These are phyloP conservation scores for Temnothorax curvispinosus DNA, from an alignment of 1,140 invertebrate genomes.

Conservation along the genomic window DNA sequence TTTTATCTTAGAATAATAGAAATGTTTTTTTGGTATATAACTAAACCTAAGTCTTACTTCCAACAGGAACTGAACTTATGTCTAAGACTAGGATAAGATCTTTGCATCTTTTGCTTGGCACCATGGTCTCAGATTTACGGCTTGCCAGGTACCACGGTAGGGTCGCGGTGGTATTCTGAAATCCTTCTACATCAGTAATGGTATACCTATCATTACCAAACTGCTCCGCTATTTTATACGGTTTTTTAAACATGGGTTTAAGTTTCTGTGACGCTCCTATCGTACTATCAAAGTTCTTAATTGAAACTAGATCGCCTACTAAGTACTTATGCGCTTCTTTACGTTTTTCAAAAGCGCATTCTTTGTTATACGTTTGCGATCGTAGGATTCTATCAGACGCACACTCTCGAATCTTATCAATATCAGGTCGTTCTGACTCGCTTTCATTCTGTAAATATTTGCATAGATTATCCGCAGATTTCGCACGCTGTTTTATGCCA, in stretches of 20 bases:
- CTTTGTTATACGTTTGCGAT: background rate
- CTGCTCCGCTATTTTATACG: background rate
- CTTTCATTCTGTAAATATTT: background rate
- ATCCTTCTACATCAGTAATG: too few species aligned
- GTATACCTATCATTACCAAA: too few species aligned
- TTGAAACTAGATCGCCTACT: background rate
- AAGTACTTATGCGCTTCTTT: background rate
- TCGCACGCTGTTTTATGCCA: background rate
- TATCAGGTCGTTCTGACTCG: background rate
- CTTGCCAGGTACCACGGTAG: too few species aligned
- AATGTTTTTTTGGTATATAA: background rate
- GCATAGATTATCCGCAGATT: background rate
- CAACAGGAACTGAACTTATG: too few species aligned
- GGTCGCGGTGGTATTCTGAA: too few species aligned
- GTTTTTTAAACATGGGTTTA: background rate
- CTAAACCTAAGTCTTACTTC: too few species aligned
- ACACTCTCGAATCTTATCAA: background rate
- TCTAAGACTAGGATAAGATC: too few species aligned
- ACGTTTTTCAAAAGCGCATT: background rate
- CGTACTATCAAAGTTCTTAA: background rate
- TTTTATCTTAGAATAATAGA: too few species aligned
- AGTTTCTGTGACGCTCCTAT: background rate
- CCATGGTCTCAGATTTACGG: too few species aligned
- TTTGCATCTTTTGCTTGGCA: too few species aligned
- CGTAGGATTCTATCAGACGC: background rate